A percentile compares a stretch with the other conserved stretches of the same genome.
Conservation (phyloP, 1,140 invertebrate genomes). For the Hormaphis cornu region DNA sequence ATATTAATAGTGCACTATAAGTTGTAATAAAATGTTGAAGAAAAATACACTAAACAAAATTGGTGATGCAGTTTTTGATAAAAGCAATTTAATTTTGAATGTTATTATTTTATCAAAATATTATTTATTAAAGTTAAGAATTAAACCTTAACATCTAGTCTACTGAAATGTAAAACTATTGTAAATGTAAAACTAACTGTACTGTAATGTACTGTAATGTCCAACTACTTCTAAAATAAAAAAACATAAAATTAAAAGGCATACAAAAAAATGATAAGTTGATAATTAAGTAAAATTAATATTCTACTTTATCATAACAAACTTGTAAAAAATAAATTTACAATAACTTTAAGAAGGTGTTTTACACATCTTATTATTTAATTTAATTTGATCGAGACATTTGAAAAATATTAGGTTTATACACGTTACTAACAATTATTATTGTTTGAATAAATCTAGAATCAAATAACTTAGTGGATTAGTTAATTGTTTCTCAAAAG, state of each 20-base stretch:
- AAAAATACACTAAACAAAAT: not conserved
- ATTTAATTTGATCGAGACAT: too few species aligned
- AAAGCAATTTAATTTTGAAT: not conserved
- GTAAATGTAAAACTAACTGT: too few species aligned
- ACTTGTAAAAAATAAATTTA: not conserved
- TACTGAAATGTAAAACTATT: too few species aligned
- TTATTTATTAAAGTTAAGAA: not conserved
- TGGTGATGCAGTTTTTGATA: not conserved
- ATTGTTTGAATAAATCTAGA: too few species aligned
- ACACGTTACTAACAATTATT: too few species aligned
- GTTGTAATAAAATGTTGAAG: too few species aligned
- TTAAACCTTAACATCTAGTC: not conserved
- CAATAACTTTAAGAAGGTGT: not conserved
- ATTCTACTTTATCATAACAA: not conserved
- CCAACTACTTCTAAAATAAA: not conserved
- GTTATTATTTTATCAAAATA: not conserved
- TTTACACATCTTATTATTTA: not conserved
- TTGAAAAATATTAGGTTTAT: too few species aligned
- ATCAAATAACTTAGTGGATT: too few species aligned
- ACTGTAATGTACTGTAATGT: too few species aligned
- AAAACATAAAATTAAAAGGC: not conserved
- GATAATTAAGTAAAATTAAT: not conserved
- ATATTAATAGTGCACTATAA: too few species aligned
- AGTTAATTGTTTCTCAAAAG: too few species aligned
- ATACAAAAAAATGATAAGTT: too few species aligned